Evolutionary conservation across 2,888 invertebrate genomes (phyloP).

Genomic region (Nesidiocoris tenuis): DNA sequence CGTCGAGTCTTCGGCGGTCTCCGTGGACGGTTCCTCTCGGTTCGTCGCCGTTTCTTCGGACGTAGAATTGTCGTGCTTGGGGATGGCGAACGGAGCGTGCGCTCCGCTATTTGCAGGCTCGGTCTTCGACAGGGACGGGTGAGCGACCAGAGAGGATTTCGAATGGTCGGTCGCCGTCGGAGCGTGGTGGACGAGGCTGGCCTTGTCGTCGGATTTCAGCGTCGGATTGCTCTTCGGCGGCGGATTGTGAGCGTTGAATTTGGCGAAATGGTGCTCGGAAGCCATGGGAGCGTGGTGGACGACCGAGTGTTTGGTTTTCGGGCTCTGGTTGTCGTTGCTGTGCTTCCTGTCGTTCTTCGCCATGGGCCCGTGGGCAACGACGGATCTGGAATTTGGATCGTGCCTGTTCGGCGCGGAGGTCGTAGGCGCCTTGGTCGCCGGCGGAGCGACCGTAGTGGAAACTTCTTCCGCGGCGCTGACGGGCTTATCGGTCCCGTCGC

Average conservation of each 20-base stretch:
- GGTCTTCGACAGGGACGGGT: slow-evolving; percentile 17
- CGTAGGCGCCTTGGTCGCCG: neutral
- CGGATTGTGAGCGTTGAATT: slow-evolving; percentile 15
- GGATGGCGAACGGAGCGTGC: slow-evolving; percentile 15
- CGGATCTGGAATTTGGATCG: neutral
- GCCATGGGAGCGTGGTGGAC: slow-evolving; percentile 35
- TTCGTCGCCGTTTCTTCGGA: neutral
- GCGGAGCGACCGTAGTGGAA: neutral
- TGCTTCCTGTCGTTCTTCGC: slow-evolving; percentile 2
- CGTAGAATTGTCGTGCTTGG: neutral
- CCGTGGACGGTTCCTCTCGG: neutral
- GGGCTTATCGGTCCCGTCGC: neutral
- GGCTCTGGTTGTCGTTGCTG: neutral
- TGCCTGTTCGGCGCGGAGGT: neutral
- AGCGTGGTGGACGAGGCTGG: neutral
- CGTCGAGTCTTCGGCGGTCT: neutral
- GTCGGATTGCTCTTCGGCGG: slow-evolving; percentile 10
- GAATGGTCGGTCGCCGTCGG: slow-evolving; percentile 15
- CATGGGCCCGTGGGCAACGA: slow-evolving; percentile 21
- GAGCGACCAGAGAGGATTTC: neutral
- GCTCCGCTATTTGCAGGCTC: neutral
- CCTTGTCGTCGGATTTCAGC: neutral
- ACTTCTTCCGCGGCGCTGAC: neutral
- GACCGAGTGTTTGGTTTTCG: neutral
- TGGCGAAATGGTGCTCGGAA: slow-evolving; percentile 2